These are phyloP conservation scores for Eupeodes corollae DNA, from an alignment of 1,140 invertebrate genomes.

Conservation along the genomic window DNA sequence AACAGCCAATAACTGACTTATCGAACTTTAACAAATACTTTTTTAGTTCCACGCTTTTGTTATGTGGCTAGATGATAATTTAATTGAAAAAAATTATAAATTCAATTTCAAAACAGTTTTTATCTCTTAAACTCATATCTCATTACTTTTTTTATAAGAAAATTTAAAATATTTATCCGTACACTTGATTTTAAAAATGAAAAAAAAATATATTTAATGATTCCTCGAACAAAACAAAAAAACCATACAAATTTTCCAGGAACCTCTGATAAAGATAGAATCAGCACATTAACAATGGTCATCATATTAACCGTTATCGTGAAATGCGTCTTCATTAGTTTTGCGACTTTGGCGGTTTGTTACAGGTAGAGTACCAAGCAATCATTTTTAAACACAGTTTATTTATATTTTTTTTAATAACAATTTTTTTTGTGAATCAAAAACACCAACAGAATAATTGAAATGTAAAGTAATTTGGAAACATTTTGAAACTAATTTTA, in stretches of 20 bases:
- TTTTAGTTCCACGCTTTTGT: no score
- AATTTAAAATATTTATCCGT: neutral
- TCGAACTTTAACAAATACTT: no score
- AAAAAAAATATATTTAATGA: neutral
- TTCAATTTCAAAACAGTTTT: no score
- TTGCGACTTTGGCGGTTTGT: conserved; percentile 87
- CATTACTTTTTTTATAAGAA: no score
- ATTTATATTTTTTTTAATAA: conserved; percentile 10
- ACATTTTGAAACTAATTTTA: no score
- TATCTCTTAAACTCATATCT: no score
- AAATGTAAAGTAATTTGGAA: no score
- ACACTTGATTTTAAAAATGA: neutral
- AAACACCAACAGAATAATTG: neutral
- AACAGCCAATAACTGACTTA: no score
- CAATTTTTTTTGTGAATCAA: neutral
- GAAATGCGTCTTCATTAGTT: conserved; percentile 85
- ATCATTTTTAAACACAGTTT: conserved; percentile 4
- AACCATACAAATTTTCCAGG: conserved; percentile 47
- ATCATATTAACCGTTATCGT: conserved; percentile 84
- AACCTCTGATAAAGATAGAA: conserved; percentile 57
- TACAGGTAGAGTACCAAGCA: conserved; percentile 72
- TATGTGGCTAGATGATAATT: no score
- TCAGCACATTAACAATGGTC: conserved; percentile 82
- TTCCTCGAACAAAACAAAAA: conserved; percentile 1
- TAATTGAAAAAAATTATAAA: no score